Conservation (phyloP, 2,113 vertebrate genomes). For the Bubo scandiacus region DNA sequence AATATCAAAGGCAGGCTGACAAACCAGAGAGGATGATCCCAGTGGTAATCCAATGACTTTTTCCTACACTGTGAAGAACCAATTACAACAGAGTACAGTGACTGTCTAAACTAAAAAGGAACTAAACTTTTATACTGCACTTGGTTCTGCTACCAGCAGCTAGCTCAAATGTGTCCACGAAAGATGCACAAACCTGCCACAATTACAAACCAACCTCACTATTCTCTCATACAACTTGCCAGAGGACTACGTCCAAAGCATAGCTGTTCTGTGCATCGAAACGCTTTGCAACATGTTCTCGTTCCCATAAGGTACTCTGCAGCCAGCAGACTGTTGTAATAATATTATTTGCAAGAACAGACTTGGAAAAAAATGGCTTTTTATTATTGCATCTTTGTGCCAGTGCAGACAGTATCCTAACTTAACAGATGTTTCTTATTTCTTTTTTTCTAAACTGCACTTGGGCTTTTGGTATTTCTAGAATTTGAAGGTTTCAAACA, state of each 20-base stretch:
- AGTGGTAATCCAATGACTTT: not conserved
- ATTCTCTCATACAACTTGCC: constrained; percentile 40
- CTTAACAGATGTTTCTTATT: constrained; percentile 76
- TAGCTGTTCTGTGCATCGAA: constrained; percentile 64
- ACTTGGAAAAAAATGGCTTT: constrained; percentile 53
- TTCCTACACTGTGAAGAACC: not conserved
- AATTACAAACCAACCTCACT: not conserved
- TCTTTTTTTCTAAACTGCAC: constrained; percentile 56
- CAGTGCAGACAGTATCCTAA: constrained; percentile 44
- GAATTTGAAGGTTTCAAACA: constrained; percentile 60
- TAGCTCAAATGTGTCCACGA: not conserved
- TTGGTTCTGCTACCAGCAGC: not conserved
- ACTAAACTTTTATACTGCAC: not conserved
- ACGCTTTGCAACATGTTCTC: constrained; percentile 67
- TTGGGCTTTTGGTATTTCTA: constrained; percentile 5
- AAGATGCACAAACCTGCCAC: constrained; percentile 23
- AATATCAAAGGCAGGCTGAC: not conserved
- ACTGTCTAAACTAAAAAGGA: not conserved
- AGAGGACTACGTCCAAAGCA: constrained; percentile 44
- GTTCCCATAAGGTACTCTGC: constrained; percentile 17
- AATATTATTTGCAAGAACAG: constrained; percentile 70
- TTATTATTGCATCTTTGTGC: constrained; percentile 63
- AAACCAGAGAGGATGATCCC: not conserved
- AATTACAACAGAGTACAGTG: not conserved
- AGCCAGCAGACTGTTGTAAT: constrained; percentile 74